Evolutionary conservation across 2,113 vertebrate species (phyloP).

Genomic region (Dunckerocampus dactyliophorus): DNA sequence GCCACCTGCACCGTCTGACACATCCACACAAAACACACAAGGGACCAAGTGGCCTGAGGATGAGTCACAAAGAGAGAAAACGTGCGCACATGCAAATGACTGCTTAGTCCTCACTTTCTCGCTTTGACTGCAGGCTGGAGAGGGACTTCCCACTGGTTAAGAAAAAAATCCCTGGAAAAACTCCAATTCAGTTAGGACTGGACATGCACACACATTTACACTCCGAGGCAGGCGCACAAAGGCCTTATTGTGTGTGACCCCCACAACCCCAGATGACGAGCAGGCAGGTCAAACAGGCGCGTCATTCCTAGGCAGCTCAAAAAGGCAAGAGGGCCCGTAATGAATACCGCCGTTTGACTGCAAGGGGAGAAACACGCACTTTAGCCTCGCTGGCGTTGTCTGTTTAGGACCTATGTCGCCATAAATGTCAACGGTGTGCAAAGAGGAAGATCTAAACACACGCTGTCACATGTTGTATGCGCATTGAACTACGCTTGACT

Average conservation of each 20-base stretch:
- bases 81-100: constrained; percentile 50
- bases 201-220: constrained; percentile 18
- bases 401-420: constrained; percentile 1
- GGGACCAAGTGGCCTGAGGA: constrained; percentile 41
- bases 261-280: constrained; percentile 36
- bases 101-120: constrained; percentile 58
- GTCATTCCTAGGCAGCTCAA: constrained; percentile 55
- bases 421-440: constrained; percentile 23
- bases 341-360: constrained; percentile 38
- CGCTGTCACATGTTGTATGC: constrained; percentile 6
- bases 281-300: constrained; percentile 48
- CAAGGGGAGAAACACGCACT: constrained; percentile 9
- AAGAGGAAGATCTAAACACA: constrained; percentile 7
- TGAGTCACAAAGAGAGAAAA: constrained; percentile 46
- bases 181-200: constrained; percentile 51
- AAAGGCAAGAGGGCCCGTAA: constrained; percentile 50
- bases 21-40: constrained; percentile 49
- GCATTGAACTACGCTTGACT: no score
- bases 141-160: constrained; percentile 60
- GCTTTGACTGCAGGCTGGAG: constrained; percentile 48
- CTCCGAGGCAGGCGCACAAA: constrained; percentile 40
- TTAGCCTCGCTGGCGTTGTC: neutral
- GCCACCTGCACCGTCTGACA: constrained; percentile 69
- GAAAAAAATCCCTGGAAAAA: constrained; percentile 45
- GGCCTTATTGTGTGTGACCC: constrained; percentile 59